Base-by-base conservation (phyloP, 2,797 vertebrate genomes). In the Oryzias dopingdopingensis region DNA sequence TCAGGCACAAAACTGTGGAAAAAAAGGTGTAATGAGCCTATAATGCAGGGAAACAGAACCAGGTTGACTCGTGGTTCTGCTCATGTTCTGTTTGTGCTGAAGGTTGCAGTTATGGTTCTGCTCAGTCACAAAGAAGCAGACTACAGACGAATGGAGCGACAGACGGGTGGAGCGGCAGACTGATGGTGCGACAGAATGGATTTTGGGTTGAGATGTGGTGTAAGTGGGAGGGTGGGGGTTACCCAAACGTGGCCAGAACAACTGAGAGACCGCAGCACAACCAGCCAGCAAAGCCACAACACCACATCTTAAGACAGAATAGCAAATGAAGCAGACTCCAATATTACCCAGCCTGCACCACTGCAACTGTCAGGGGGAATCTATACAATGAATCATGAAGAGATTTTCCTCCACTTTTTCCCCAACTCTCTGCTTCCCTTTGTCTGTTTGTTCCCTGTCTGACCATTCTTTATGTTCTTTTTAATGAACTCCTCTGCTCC, bases 321-420 rank as follows among this genome's bases (percentile, higher is more conserved):
- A 87, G 44, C 77, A 90, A 90, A 92, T 91, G 85, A 91, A 79
- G 85, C 85, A 88, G 89, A 88, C 87, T 89, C 66, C 79, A 79
- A 86, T 88, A 89, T 90, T 79, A 87, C 72, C 76, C 86, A 72
- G 83, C 83, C 72, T 82, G 63, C 81, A 80, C 80, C 73, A 67
- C 70, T 74, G 72, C 80, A 77, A 69, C 87, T 90, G 87, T 88
- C 88, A 85, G 81, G 85, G 82, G 83, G 92, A 90, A 93, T 93
- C 91, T 92, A 93, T 93, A 88, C 82, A 84, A 89, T 86, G 83
- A 88, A 87, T 88, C 88, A 83, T 85, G 77, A 84, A 90, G 85
- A 92, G 90, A 88, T 80, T 82, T 85, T 77, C 74, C 62, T 77
- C 68, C 46, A 63, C 69, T 67, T 55, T 58, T 59, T 67, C 59